A percentile compares a stretch with the other conserved stretches of the same genome.
phyloP scores from a whole-genome alignment of 2,113 vertebrate species.

The Plecotus auritus region DNA sequence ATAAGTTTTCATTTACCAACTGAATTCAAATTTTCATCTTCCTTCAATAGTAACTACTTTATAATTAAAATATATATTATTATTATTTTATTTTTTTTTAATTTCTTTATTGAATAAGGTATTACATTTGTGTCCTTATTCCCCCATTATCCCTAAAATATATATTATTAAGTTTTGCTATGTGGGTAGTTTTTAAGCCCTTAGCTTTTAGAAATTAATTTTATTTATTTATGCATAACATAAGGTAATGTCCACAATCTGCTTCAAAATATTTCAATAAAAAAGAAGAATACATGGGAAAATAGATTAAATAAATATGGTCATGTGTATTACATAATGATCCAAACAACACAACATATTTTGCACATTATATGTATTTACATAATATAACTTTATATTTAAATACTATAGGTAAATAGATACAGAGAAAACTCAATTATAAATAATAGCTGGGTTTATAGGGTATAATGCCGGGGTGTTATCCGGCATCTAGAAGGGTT shows the following conservation, averaged over 20 bases:
- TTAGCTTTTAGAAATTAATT: constrained; percentile 5
- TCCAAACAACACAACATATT: neutral
- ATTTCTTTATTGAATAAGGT: too few relatives aligned
- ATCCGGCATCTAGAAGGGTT: too few relatives aligned
- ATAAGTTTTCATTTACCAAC: neutral
- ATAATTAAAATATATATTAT: neutral
- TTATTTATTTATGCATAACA: neutral
- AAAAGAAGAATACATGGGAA: neutral
- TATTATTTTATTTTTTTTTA: too few relatives aligned
- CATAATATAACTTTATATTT: neutral
- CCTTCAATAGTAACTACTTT: neutral
- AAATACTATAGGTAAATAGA: neutral
- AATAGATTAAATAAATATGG: neutral
- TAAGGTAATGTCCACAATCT: neutral
- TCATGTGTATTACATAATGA: neutral
- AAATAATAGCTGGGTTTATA: neutral
- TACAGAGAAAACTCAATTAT: neutral
- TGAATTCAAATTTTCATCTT: neutral
- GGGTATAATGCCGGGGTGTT: too few relatives aligned
- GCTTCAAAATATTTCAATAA: neutral
- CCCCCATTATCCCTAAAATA: too few relatives aligned
- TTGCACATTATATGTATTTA: neutral
- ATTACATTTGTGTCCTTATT: too few relatives aligned
- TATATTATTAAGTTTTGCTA: neutral
- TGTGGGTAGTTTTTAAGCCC: neutral